Evolutionary conservation across 2,797 vertebrate genomes (phyloP).

Genomic region (Columba guinea): DNA sequence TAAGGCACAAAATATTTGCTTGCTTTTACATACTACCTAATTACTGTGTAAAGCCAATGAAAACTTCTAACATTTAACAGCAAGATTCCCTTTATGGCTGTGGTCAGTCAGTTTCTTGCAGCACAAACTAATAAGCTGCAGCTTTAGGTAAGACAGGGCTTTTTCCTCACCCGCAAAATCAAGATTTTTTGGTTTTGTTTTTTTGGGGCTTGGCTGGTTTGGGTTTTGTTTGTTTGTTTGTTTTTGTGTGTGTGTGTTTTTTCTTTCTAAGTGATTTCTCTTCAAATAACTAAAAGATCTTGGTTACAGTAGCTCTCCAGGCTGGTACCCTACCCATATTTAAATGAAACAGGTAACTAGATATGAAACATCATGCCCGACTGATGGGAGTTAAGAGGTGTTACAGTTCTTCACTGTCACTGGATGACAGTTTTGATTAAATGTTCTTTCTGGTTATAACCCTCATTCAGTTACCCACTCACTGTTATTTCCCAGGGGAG

Average conservation of each 20-base stretch:
- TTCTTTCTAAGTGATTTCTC: not conserved
- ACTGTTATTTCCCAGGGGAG: slow-evolving; percentile 6
- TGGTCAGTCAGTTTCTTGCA: not conserved
- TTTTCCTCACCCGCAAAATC: not conserved
- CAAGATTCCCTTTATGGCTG: not conserved
- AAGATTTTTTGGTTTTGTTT: not conserved
- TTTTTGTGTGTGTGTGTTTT: not conserved
- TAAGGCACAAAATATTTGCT: not conserved
- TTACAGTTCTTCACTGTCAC: not conserved
- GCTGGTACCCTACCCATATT: not conserved
- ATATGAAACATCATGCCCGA: not conserved
- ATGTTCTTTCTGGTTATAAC: not conserved
- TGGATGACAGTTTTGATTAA: slow-evolving; percentile 22
- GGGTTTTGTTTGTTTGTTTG: too few relatives aligned
- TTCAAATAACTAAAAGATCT: not conserved
- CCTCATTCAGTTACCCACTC: not conserved
- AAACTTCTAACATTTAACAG: not conserved
- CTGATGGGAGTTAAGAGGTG: not conserved
- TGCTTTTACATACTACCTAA: not conserved
- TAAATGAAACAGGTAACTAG: not conserved
- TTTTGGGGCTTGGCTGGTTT: not conserved
- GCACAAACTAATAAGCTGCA: not conserved
- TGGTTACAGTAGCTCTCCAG: not conserved
- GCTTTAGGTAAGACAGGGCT: not conserved
- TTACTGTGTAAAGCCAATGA: not conserved